Evolutionary conservation across 2,888 invertebrate species (phyloP), one percentile per base, ranked within the genome.

Genomic region (Pegoplata infirma): DNA sequence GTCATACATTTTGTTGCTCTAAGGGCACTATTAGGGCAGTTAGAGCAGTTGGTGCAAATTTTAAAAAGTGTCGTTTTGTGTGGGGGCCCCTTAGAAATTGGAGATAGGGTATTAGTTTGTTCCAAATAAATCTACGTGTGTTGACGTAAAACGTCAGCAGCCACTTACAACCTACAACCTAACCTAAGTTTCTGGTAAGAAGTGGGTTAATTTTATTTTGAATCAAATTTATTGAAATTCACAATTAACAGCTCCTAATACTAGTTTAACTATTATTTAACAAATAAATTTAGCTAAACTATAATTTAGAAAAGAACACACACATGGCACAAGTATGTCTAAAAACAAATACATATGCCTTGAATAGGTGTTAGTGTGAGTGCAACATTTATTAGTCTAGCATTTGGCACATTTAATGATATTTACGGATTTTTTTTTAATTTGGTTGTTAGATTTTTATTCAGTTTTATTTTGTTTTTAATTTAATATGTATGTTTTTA

Each of bases 401-500:
- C 67, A 72, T 71, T 79, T 75, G 58, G 63, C 66, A 67, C 46
- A 75, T 67, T 75, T 75, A 66, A 67, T 71, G 68, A 49, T 68
- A 69, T 74, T 74, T 56, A 58, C 53, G 10, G n/a, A n/a, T n/a
- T n/a, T n/a, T n/a, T n/a, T n/a, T n/a, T n/a, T n/a, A n/a, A n/a
- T 19, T 53, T 51, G 17, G 21, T 16, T n/a, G 12, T 3, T 36
- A n/a, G 12, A 12, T 40, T 40, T 25, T 25, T 5, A 25, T 25
- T 5, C 25, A n/a, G 8, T 32, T 32, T 16, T 51, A 7, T 47
- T 8, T 63, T 47, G 16, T 17, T 40, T 44, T 25, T 36, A 82
- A 81, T 81, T 80, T 79, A 81, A 80, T 80, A 69, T 74, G 82
- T 81, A 80, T 82, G 81, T 75, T 79, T 84, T 86, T 85, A 86